phyloP scores from a whole-genome alignment of 2,113 vertebrate genomes.

The Crypturellus undulatus region DNA sequence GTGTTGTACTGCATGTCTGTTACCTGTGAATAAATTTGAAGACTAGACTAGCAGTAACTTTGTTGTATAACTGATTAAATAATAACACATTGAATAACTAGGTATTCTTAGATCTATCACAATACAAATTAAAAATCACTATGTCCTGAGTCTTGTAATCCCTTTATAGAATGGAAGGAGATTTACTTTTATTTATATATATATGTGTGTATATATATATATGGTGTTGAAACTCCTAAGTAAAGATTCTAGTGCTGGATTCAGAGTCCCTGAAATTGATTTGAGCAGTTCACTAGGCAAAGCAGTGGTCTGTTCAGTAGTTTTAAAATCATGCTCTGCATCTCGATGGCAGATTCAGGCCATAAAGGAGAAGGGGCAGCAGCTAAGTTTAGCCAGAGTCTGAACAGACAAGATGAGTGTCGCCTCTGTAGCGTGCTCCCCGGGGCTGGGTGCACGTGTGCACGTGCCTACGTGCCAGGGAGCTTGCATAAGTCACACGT shows the following conservation, averaged over 20 bases:
- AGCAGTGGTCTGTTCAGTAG: accelerated
- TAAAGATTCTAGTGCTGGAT: background rate
- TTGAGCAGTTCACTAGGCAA: background rate
- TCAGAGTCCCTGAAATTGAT: accelerated
- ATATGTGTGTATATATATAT: too few relatives aligned
- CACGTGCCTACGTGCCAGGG: accelerated
- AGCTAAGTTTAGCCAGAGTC: accelerated
- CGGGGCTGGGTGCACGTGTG: background rate
- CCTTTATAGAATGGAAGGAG: background rate
- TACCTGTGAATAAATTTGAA: background rate
- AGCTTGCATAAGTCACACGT: background rate
- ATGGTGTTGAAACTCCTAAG: background rate
- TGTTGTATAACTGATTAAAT: background rate
- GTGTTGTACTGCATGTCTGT: background rate
- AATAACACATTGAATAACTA: background rate
- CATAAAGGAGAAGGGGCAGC: background rate
- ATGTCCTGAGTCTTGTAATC: background rate
- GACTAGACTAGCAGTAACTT: background rate
- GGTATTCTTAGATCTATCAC: background rate
- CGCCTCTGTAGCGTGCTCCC: accelerated
- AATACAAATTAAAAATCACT: background rate
- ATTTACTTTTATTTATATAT: background rate
- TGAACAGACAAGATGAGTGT: accelerated
- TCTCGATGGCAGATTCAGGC: background rate
- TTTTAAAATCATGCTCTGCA: accelerated